A percentile compares a stretch with the other conserved stretches of the same genome.
These are phyloP conservation scores for Drosophila kanapiae DNA, from an alignment of 1,140 invertebrate species.

Conservation along the genomic window DNA sequence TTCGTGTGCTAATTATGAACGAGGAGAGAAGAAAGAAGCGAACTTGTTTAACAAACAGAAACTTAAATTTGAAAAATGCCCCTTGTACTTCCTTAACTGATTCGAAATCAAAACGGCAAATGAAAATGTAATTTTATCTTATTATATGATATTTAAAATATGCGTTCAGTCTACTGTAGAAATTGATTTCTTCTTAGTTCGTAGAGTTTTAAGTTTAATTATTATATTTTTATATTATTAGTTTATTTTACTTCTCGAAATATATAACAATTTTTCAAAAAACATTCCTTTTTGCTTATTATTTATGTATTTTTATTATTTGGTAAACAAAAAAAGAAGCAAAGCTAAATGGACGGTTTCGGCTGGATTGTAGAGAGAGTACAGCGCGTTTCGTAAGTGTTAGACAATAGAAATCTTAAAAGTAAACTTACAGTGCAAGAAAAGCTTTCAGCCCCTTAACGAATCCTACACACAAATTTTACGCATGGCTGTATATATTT, in stretches of 20 bases:
- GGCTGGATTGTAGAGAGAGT: constrained; percentile 3
- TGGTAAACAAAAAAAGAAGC: neutral
- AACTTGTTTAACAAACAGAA: constrained; percentile 55
- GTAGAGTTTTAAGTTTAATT: constrained; percentile 37
- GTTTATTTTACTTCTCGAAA: constrained; percentile 74
- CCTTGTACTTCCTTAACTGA: constrained; percentile 79
- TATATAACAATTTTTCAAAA: constrained; percentile 77
- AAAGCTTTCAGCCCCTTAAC: constrained; percentile 1
- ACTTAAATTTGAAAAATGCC: constrained; percentile 50
- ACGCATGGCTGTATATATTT: constrained; percentile 29
- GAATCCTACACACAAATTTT: constrained; percentile 18
- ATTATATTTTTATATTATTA: constrained; percentile 71
- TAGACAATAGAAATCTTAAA: constrained; percentile 39
- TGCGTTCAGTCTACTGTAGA: constrained; percentile 46
- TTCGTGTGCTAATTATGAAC: constrained; percentile 48
- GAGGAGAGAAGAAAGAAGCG: constrained; percentile 3
- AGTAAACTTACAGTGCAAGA: constrained; percentile 12
- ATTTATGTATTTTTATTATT: constrained; percentile 18
- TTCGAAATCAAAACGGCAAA: constrained; percentile 70
- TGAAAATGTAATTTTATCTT: constrained; percentile 49
- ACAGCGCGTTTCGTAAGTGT: constrained; percentile 28
- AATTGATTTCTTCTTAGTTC: constrained; percentile 60
- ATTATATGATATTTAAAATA: constrained; percentile 47
- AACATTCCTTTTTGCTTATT: constrained; percentile 19
- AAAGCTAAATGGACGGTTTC: constrained; percentile 21